phyloP scores from a whole-genome alignment of 2,888 invertebrate species.

The Plagodis dolabraria region DNA sequence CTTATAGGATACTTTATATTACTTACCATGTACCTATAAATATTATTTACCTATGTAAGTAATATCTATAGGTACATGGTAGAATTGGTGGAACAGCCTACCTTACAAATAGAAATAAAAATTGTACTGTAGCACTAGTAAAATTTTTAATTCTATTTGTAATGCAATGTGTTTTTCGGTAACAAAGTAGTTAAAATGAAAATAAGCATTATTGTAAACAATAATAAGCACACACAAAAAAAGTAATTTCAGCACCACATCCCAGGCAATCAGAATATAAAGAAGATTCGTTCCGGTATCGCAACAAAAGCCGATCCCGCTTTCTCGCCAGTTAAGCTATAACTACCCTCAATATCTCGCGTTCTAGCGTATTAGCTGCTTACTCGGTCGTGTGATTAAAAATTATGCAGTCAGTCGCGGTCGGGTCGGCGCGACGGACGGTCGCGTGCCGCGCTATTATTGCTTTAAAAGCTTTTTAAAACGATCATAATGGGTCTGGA shows the following conservation, averaged over 20 bases:
- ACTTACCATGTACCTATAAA: no score
- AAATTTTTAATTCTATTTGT: no score
- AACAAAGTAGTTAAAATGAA: not conserved
- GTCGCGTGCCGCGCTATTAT: constrained; percentile 65
- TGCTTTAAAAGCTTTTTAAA: constrained; percentile 72
- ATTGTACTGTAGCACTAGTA: no score
- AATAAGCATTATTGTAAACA: not conserved
- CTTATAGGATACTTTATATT: no score
- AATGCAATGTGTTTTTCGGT: no score
- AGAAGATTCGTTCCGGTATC: constrained; percentile 55
- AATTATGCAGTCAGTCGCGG: constrained; percentile 74
- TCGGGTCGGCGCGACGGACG: constrained; percentile 51
- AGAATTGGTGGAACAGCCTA: no score
- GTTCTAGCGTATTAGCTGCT: constrained; percentile 82
- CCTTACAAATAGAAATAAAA: no score
- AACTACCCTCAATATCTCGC: constrained; percentile 64
- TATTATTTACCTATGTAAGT: no score
- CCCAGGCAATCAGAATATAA: constrained; percentile 47
- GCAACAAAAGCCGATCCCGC: constrained; percentile 56
- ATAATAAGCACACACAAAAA: constrained; percentile 8
- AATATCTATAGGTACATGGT: no score
- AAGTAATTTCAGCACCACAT: constrained; percentile 21
- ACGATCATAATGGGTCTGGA: constrained; percentile 54
- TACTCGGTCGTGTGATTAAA: constrained; percentile 83
- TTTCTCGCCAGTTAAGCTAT: constrained; percentile 60